A percentile compares a stretch with the other conserved stretches of the same genome.
phyloP scores from a whole-genome alignment of 2,888 invertebrate species.

The Phrixothrix hirtus region DNA sequence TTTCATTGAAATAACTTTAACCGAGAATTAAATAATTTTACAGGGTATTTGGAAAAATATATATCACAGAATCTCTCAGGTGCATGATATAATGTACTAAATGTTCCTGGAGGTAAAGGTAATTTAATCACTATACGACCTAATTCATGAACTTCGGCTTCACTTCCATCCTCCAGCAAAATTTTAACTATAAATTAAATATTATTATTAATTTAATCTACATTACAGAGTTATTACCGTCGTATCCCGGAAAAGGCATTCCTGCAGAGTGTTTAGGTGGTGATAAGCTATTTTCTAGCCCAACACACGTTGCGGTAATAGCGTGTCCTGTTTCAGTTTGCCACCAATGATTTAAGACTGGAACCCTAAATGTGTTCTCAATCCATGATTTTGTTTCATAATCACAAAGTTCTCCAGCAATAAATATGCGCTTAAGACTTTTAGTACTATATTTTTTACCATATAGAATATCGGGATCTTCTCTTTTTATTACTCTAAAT shows the following conservation, averaged over 20 bases:
- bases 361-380: constrained; percentile 69
- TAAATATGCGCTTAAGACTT: constrained; percentile 73
- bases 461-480: constrained; percentile 73
- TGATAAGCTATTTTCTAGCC: constrained; percentile 69
- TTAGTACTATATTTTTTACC: constrained; percentile 69
- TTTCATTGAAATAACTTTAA: too few relatives aligned
- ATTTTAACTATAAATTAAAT: constrained; percentile 62
- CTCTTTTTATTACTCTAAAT: constrained; percentile 80
- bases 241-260: constrained; percentile 85
- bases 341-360: constrained; percentile 94
- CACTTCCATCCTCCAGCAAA: constrained; percentile 68
- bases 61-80: constrained; percentile 78
- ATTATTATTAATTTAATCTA: constrained; percentile 18
- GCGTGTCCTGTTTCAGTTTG: constrained; percentile 94
- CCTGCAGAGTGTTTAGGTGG: constrained; percentile 80
- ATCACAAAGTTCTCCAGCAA: constrained; percentile 93
- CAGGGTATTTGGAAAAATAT: constrained; percentile 83
- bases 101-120: constrained; percentile 87
- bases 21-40: too few relatives aligned
- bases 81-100: constrained; percentile 80
- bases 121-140: constrained; percentile 83
- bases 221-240: too few relatives aligned
- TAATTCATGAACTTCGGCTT: constrained; percentile 71
- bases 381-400: constrained; percentile 84
- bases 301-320: constrained; percentile 82